phyloP scores from a whole-genome alignment of 2,113 vertebrate genomes.

The Mionectes macconnelli region DNA sequence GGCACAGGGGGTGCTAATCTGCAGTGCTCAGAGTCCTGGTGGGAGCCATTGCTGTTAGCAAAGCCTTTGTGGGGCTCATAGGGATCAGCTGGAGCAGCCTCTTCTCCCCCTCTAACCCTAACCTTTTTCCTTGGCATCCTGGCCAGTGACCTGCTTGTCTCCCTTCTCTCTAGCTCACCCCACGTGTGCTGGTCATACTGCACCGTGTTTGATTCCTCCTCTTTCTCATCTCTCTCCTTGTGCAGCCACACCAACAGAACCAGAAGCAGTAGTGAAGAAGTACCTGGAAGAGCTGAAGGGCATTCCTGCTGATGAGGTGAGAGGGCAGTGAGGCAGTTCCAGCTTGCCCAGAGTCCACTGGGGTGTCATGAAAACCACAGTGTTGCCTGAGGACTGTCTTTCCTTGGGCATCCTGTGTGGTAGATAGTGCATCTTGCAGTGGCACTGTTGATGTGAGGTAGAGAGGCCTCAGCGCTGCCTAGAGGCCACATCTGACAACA shows the following conservation, averaged over 20 bases:
- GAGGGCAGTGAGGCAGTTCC: not conserved
- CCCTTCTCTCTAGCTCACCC: not conserved
- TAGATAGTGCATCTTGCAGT: not conserved
- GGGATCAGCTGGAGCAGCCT: not conserved
- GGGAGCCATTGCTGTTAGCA: not conserved
- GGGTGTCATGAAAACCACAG: not conserved
- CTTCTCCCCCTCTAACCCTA: not conserved
- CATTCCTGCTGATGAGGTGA: constrained; percentile 73
- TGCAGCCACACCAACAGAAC: constrained; percentile 45
- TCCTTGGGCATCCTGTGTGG: not conserved
- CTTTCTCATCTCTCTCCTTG: not conserved
- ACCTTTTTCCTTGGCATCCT: not conserved
- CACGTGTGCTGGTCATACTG: fast-evolving
- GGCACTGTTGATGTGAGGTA: fast-evolving
- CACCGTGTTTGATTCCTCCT: not conserved
- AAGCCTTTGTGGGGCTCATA: not conserved
- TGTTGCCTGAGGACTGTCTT: not conserved
- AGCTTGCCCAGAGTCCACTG: not conserved
- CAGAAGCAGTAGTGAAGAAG: constrained; percentile 77
- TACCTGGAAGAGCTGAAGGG: constrained; percentile 75
- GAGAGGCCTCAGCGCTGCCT: not conserved
- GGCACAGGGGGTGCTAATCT: not conserved
- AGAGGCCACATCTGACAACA: not conserved
- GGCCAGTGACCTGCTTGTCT: constrained; percentile 11
- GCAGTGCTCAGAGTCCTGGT: fast-evolving